Evolutionary conservation across 2,888 invertebrate genomes (phyloP).

Genomic region (Endotricha flammealis): DNA sequence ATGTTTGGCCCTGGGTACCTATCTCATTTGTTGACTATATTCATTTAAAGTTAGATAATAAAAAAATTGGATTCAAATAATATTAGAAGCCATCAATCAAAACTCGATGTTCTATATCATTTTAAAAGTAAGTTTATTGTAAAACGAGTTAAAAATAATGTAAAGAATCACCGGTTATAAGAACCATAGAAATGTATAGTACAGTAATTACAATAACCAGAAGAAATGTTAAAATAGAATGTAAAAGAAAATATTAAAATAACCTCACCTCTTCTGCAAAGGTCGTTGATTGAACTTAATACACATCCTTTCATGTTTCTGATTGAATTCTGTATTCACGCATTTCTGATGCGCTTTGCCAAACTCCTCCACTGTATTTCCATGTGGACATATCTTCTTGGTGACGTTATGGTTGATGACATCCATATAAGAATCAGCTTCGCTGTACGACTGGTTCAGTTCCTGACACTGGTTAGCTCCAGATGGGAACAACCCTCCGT

Average conservation of each 20-base stretch:
- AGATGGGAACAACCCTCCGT: slow-evolving; percentile 69
- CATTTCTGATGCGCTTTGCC: slow-evolving; percentile 74
- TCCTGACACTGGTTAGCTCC: slow-evolving; percentile 71
- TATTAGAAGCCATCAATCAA: background rate
- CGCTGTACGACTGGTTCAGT: slow-evolving; percentile 68
- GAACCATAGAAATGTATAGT: background rate
- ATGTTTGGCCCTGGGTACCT: no score
- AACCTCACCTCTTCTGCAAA: slow-evolving; percentile 60
- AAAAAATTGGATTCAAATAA: no score
- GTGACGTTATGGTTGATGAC: slow-evolving; percentile 55
- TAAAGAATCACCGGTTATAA: background rate
- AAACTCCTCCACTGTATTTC: slow-evolving; percentile 69
- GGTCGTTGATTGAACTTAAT: slow-evolving; percentile 74
- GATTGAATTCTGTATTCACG: slow-evolving; percentile 48
- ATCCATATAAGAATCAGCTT: slow-evolving; percentile 69
- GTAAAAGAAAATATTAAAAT: background rate
- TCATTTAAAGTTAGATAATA: no score
- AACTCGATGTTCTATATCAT: background rate
- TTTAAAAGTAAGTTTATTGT: background rate
- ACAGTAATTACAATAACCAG: slow-evolving; percentile 8
- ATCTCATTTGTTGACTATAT: no score
- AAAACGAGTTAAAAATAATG: background rate
- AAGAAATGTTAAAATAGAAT: no score
- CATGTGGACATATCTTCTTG: slow-evolving; percentile 67
- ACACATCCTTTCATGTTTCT: slow-evolving; percentile 73